Evolutionary conservation across 2,888 invertebrate species (phyloP).

Genomic region (Vanessa cardui): DNA sequence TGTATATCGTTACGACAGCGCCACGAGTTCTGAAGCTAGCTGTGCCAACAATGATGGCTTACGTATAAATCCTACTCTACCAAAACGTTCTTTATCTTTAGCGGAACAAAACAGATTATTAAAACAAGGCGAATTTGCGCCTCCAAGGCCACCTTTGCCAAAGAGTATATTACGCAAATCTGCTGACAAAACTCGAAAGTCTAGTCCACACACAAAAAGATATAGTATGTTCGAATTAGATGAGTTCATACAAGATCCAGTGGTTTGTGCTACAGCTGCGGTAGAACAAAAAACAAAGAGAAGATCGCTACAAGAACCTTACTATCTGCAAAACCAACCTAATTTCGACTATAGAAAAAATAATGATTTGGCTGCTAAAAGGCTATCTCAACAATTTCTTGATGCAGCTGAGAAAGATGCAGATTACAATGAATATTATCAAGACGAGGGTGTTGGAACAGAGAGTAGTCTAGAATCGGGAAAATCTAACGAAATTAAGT

Average conservation of each 20-base stretch:
- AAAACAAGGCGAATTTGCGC: slow-evolving; percentile 80
- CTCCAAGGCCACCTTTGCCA: slow-evolving; percentile 88
- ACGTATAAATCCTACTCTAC: slow-evolving; percentile 80
- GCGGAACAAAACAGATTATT: slow-evolving; percentile 77
- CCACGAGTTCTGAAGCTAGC: slow-evolving; percentile 88
- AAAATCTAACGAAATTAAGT: slow-evolving; percentile 80
- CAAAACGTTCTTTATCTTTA: slow-evolving; percentile 87
- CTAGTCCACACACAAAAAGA: slow-evolving; percentile 83
- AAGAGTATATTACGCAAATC: slow-evolving; percentile 88
- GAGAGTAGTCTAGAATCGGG: slow-evolving; percentile 83
- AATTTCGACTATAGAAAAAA: slow-evolving; percentile 77
- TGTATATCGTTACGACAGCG: slow-evolving; percentile 91
- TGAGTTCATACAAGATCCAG: slow-evolving; percentile 78
- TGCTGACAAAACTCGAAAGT: slow-evolving; percentile 80
- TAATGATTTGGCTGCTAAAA: slow-evolving; percentile 79
- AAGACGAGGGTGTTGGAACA: slow-evolving; percentile 85
- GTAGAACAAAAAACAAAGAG: slow-evolving; percentile 84
- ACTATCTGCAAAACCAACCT: slow-evolving; percentile 81
- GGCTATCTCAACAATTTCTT: slow-evolving; percentile 77
- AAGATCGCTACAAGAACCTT: slow-evolving; percentile 89
- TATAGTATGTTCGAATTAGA: slow-evolving; percentile 92
- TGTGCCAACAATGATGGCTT: slow-evolving; percentile 82
- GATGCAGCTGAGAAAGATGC: slow-evolving; percentile 81
- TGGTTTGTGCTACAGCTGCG: slow-evolving; percentile 71
- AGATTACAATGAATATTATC: slow-evolving; percentile 79